These are phyloP conservation scores for Anadara kagoshimensis DNA, from an alignment of 1,140 invertebrate genomes.

Conservation along the genomic window DNA sequence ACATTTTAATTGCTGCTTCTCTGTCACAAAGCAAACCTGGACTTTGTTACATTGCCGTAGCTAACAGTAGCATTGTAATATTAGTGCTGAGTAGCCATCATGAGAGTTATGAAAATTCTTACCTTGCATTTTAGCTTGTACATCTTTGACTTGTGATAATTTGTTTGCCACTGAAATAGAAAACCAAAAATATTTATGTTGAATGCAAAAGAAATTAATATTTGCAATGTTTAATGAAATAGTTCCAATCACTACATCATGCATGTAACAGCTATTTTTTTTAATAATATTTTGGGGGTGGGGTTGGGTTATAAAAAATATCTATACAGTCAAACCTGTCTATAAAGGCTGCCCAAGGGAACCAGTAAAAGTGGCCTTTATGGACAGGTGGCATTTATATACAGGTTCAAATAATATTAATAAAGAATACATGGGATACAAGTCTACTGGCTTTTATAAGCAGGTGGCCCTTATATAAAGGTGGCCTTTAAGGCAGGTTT, in stretches of 20 bases:
- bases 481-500: not conserved
- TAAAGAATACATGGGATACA: too few species aligned
- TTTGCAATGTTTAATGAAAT: not conserved
- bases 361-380: too few species aligned
- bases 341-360: too few species aligned
- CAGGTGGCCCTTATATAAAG: too few species aligned
- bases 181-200: not conserved
- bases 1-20: not conserved
- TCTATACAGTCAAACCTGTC: too few species aligned
- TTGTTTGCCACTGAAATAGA: slow-evolving; percentile 45
- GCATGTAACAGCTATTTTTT: not conserved
- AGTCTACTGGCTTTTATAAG: too few species aligned
- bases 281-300: not conserved
- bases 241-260: not conserved
- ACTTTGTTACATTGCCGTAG: not conserved
- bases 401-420: too few species aligned
- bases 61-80: not conserved
- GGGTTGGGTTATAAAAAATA: not conserved
- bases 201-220: not conserved
- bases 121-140: slow-evolving; percentile 48
- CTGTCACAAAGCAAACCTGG: too few species aligned
- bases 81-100: not conserved
- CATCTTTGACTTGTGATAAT: slow-evolving; percentile 41
- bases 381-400: too few species aligned
- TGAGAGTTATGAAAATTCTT: not conserved